Evolutionary conservation across 2,113 vertebrate species (phyloP).

Genomic region (Sander vitreus): DNA sequence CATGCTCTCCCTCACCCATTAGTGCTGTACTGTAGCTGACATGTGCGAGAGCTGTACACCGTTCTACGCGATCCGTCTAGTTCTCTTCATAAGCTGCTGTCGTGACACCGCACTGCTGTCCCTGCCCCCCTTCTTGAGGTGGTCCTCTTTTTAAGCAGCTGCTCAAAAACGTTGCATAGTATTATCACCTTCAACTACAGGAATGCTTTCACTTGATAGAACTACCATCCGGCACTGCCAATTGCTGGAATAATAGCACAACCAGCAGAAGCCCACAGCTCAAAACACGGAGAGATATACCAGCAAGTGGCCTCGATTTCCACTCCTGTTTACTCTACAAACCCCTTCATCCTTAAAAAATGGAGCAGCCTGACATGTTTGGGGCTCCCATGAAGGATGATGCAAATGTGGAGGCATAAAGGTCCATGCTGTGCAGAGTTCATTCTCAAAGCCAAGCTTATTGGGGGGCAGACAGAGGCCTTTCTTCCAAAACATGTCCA

Average conservation of each 20-base stretch:
- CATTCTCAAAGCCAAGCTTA: constrained; percentile 40
- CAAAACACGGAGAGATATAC: constrained; percentile 25
- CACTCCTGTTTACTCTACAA: constrained; percentile 40
- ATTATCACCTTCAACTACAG: constrained; percentile 31
- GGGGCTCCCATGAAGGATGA: constrained; percentile 45
- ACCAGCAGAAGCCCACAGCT: constrained; percentile 37
- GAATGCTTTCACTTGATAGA: constrained; percentile 47
- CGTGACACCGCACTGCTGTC: neutral
- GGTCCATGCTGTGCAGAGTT: constrained; percentile 33
- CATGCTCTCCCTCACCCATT: constrained; percentile 65
- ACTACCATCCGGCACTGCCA: constrained; percentile 21
- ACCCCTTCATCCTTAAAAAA: constrained; percentile 46
- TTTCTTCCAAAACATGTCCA: constrained; percentile 82
- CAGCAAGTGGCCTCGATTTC: constrained; percentile 52
- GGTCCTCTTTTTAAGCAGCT: constrained; percentile 18
- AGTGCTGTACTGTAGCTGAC: constrained; percentile 67
- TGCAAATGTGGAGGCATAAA: constrained; percentile 36
- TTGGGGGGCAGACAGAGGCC: constrained; percentile 55
- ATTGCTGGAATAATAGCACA: constrained; percentile 57
- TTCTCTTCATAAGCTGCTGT: constrained; percentile 43
- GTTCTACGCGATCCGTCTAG: neutral
- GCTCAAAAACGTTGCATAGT: neutral
- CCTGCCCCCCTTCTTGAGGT: neutral
- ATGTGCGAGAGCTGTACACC: constrained; percentile 34
- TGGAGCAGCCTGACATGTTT: constrained; percentile 53